Evolutionary conservation across 1,140 invertebrate species (phyloP).

Genomic region (Drosophila nasuta): DNA sequence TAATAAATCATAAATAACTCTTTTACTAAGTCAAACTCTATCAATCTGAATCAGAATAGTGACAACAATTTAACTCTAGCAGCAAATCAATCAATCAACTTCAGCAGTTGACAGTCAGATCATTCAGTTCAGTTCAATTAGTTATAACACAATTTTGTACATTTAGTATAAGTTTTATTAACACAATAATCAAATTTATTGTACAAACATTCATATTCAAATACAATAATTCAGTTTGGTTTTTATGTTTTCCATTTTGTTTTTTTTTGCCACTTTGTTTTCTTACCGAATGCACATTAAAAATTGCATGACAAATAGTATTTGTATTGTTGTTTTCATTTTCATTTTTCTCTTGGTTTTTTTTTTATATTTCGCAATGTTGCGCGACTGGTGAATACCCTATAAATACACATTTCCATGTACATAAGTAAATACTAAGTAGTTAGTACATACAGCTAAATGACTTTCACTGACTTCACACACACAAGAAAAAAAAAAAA

Average conservation of each 20-base stretch:
- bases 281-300: conserved; percentile 11
- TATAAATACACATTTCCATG: conserved; percentile 18
- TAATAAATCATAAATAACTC: no score
- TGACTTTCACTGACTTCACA: conserved; percentile 4
- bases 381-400: conserved; percentile 49
- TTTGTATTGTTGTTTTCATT: not conserved
- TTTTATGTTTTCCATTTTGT: conserved; percentile 3
- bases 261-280: conserved; percentile 23
- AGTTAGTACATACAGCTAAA: conserved; percentile 14
- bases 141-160: conserved; percentile 1
- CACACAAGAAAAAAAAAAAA: conserved; percentile 9
- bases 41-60: no score
- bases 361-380: not conserved
- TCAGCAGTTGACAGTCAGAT: no score
- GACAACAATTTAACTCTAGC: no score
- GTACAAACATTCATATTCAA: conserved; percentile 69
- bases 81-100: not conserved
- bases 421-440: conserved; percentile 2
- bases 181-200: conserved; percentile 71
- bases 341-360: not conserved
- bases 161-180: conserved; percentile 67
- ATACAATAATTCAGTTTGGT: conserved; percentile 52
- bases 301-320: conserved; percentile 9
- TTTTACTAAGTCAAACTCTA: no score
- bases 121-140: no score